Evolutionary conservation across 2,797 vertebrate species (phyloP).

Genomic region (Halcyon chelicuti): DNA sequence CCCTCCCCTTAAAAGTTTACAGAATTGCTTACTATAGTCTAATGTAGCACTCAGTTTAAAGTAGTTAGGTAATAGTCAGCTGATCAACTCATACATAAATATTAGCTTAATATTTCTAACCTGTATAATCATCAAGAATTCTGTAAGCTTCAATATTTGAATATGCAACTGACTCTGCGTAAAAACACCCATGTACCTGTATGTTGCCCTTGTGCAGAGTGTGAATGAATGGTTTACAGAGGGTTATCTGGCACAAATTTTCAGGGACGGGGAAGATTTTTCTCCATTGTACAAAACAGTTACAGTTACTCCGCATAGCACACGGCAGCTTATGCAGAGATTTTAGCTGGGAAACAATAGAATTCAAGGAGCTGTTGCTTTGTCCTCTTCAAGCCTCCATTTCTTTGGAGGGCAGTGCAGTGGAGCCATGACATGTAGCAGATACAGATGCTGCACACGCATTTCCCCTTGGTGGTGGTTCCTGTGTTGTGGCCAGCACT

Average conservation of each 20-base stretch:
- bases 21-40: conserved; percentile 44
- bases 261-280: neutral
- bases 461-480: neutral
- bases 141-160: conserved; percentile 36
- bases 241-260: neutral
- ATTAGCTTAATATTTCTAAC: conserved; percentile 41
- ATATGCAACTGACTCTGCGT: conserved; percentile 20
- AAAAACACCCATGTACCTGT: neutral
- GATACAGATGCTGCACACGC: neutral
- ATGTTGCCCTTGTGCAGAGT: neutral
- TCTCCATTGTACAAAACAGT: neutral
- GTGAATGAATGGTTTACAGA: neutral
- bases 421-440: neutral
- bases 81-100: conserved; percentile 47
- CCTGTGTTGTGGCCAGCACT: neutral
- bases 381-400: neutral
- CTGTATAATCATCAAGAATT: conserved; percentile 29
- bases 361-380: neutral
- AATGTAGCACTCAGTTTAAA: conserved; percentile 31
- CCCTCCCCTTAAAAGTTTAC: conserved; percentile 7
- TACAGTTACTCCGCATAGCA: neutral
- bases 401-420: neutral
- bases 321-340: neutral
- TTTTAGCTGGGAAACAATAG: neutral
- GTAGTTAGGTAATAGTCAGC: conserved; percentile 3